A percentile compares a stretch with the other conserved stretches of the same genome.
phyloP scores from a whole-genome alignment of 2,113 vertebrate species.

The Mixornis gularis region DNA sequence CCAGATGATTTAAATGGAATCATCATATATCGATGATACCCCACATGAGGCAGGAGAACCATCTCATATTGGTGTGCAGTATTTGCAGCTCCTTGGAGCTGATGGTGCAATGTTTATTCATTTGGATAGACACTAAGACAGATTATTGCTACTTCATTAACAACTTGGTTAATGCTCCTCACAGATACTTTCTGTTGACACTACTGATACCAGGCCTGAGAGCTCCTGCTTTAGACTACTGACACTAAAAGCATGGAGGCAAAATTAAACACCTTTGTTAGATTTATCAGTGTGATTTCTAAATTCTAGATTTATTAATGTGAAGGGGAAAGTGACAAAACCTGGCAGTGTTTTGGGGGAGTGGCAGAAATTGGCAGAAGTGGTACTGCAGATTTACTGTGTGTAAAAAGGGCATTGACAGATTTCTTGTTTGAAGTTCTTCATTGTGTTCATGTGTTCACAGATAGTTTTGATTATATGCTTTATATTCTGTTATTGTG shows the following conservation, averaged over 20 bases:
- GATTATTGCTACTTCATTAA: not conserved
- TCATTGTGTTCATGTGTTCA: not conserved
- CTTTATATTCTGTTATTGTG: not conserved
- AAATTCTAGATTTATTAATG: not conserved
- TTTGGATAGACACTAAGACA: not conserved
- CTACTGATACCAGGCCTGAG: not conserved
- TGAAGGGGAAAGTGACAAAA: not conserved
- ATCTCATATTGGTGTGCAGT: not conserved
- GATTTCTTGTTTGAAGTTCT: not conserved
- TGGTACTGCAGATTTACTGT: not conserved
- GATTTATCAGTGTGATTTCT: not conserved
- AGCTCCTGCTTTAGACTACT: not conserved
- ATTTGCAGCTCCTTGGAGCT: not conserved
- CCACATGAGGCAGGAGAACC: not conserved
- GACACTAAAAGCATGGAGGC: not conserved
- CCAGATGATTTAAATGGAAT: not conserved
- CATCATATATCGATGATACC: not conserved
- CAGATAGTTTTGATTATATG: not conserved
- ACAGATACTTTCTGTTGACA: not conserved
- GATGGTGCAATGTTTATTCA: not conserved
- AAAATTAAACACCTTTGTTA: not conserved
- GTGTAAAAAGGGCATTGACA: not conserved
- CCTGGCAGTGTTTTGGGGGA: fast-evolving
- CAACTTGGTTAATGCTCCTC: not conserved
- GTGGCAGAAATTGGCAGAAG: not conserved